A percentile compares a stretch with the other conserved stretches of the same genome.
Conservation (phyloP, 1,140 invertebrate species). For the Ridgeia piscesae region DNA sequence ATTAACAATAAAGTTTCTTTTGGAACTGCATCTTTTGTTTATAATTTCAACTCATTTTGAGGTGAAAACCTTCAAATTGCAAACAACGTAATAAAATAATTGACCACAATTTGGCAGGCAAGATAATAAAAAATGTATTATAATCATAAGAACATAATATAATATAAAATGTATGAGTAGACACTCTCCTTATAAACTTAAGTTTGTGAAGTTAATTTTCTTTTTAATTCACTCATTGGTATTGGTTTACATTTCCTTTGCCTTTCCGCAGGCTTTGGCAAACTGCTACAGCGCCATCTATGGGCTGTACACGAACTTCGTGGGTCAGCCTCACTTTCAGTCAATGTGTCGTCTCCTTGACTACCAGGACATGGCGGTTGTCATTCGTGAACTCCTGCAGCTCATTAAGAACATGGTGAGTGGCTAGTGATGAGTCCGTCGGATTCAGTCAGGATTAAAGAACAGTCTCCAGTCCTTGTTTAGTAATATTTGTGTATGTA, state of each 20-base stretch:
- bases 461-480: neutral
- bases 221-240: neutral
- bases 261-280: constrained; percentile 65
- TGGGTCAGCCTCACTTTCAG: constrained; percentile 89
- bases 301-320: constrained; percentile 83
- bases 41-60: too few relatives aligned
- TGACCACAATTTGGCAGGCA: too few relatives aligned
- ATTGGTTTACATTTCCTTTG: neutral
- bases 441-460: neutral
- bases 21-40: too few relatives aligned
- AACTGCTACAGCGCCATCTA: constrained; percentile 90
- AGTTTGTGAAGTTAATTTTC: too few relatives aligned
- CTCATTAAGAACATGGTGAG: constrained; percentile 22
- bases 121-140: too few relatives aligned
- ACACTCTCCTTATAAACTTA: too few relatives aligned
- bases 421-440: neutral
- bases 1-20: too few relatives aligned
- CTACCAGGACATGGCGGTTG: constrained; percentile 97
- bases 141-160: too few relatives aligned
- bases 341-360: constrained; percentile 91
- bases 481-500: too few relatives aligned
- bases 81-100: too few relatives aligned
- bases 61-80: too few relatives aligned
- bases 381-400: constrained; percentile 88
- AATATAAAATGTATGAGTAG: too few relatives aligned